Evolutionary conservation across 2,113 vertebrate species (phyloP).

Genomic region (Poeciliopsis retropinna): DNA sequence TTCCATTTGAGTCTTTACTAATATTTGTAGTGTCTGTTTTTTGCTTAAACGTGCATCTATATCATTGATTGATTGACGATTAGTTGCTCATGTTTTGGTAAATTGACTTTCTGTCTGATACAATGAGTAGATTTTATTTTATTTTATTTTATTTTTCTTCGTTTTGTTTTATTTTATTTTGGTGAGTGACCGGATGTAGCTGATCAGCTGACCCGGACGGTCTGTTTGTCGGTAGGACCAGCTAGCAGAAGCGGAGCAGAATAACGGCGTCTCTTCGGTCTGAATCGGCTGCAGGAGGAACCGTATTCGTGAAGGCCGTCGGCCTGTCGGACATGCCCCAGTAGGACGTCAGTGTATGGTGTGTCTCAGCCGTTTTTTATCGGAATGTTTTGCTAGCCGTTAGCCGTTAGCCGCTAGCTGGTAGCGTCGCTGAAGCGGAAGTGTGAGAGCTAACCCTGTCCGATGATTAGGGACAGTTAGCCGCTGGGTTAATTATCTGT

Average conservation of each 20-base stretch:
- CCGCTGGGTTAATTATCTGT: background rate
- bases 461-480: background rate
- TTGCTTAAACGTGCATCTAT: too few relatives aligned
- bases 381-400: constrained; percentile 21
- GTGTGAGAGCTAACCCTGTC: constrained; percentile 42
- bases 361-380: background rate
- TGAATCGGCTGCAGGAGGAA: background rate
- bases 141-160: too few relatives aligned
- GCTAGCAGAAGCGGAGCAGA: constrained; percentile 52
- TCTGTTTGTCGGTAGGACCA: constrained; percentile 9
- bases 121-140: too few relatives aligned
- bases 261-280: constrained; percentile 3
- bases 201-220: constrained; percentile 64
- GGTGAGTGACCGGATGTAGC: constrained; percentile 26
- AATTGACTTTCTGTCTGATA: too few relatives aligned
- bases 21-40: too few relatives aligned
- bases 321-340: constrained; percentile 46
- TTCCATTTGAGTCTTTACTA: too few relatives aligned
- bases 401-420: constrained; percentile 7
- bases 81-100: too few relatives aligned
- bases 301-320: background rate
- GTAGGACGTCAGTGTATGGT: constrained; percentile 48
- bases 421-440: constrained; percentile 42
- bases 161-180: background rate
- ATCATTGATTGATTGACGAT: too few relatives aligned